Base-by-base conservation (phyloP, 2,888 invertebrate genomes). In the Troglohyphantes excavatus region DNA sequence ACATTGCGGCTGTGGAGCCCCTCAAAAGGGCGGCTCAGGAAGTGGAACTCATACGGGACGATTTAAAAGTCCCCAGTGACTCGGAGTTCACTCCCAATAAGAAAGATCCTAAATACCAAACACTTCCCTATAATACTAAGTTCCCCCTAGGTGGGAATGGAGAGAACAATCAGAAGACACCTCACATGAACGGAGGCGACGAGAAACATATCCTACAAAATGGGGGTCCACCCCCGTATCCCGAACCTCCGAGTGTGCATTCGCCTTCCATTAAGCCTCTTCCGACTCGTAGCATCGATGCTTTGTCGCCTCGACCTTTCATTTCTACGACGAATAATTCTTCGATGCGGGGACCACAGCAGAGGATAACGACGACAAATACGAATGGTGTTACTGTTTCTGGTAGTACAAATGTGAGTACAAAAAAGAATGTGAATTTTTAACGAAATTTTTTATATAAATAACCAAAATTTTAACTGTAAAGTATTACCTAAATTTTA, bases 41-140 rank as follows among this genome's bases (percentile, higher is more conserved):
- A n/a, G 75, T 85, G 2, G 91, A 91, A 65, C 68, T 81, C 0
- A 65, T 79, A 6, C 68, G 78, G 11, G 91, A 91, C 53, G 88
- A 90, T n/a, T 26, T 90, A 26, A 91, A 91, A 76, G 82, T 82
- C 27, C 85, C 78, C 13, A 83, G 86, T 70, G 88, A 89, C 59
- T 68, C 88, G 0, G 90, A 90, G 46, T 91, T 91, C 26, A 86
- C 84, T 2, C 90, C 88, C 9, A 91, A 90, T 39, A 91, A 91
- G 53, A 91, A 91, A 29, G 97, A 98, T 94, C 97, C 96, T 65
- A 98, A 97, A 94, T 98, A 97, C 94, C 97, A 98, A 94, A 97
- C 97, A 29, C 94, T 98, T 94, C 97, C 98, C 92, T 97, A 97
- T 94, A 98, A 96, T 93, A 97, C 96, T 53, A 98, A 97, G 94